These are phyloP conservation scores for Scarus forsteni DNA, from an alignment of 2,797 vertebrate genomes.

Conservation along the genomic window DNA sequence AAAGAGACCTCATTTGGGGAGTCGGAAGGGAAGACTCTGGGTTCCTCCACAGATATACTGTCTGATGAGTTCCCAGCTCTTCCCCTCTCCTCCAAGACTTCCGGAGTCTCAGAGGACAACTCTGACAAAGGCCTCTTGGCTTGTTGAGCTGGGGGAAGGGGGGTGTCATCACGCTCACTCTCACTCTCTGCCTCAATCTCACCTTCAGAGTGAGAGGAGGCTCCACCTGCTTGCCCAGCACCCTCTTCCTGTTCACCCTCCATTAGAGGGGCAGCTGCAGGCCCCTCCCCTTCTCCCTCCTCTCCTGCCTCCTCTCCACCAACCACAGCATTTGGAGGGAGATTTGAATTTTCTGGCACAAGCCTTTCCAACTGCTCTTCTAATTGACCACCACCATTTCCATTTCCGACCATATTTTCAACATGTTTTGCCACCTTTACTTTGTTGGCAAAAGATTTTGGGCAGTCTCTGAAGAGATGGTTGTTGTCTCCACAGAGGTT, in stretches of 20 bases:
- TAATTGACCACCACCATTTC: not conserved
- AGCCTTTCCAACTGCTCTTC: too few species aligned
- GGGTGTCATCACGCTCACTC: not conserved
- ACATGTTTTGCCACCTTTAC: too few species aligned
- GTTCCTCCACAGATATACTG: conserved; percentile 3
- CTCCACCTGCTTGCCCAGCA: not conserved
- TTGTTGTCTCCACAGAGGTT: not conserved
- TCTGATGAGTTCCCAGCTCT: not conserved
- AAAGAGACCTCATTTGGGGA: conserved; percentile 4
- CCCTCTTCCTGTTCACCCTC: not conserved
- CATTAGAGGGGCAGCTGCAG: not conserved
- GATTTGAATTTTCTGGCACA: not conserved
- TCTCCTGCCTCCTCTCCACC: too few species aligned
- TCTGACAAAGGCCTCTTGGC: not conserved
- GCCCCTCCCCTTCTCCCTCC: not conserved
- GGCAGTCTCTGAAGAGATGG: not conserved
- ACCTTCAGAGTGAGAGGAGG: not conserved
- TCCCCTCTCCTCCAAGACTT: not conserved
- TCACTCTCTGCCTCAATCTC: too few species aligned
- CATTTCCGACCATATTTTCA: too few species aligned
- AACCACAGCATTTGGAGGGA: not conserved
- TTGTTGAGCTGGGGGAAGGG: not conserved
- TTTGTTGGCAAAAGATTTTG: not conserved
- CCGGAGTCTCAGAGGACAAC: not conserved
- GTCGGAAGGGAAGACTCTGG: conserved; percentile 12